Evolutionary conservation across 2,888 invertebrate genomes (phyloP).

Genomic region (Agrypnus murinus): DNA sequence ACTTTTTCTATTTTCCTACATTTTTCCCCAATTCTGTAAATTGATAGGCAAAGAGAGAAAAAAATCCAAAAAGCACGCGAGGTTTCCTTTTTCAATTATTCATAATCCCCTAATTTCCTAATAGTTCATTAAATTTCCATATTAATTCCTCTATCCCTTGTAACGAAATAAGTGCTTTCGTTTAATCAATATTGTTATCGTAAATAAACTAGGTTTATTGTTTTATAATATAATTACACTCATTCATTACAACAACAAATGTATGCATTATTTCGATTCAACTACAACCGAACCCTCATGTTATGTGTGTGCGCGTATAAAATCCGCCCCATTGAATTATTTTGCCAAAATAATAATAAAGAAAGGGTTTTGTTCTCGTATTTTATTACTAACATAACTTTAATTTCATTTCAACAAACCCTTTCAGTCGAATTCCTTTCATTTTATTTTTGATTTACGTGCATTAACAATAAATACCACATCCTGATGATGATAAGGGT

Average conservation of each 20-base stretch:
- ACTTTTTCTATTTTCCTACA: no score
- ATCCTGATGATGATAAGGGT: no score
- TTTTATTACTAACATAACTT: slow-evolving; percentile 5
- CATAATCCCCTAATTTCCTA: background rate
- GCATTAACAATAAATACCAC: no score
- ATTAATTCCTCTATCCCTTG: background rate
- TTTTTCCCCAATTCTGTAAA: no score
- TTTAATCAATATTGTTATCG: no score
- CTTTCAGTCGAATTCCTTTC: background rate
- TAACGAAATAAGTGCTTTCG: background rate
- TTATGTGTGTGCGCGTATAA: background rate
- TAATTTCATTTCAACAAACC: background rate
- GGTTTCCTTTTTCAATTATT: background rate
- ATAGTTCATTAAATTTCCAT: slow-evolving; percentile 5
- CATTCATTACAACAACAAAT: no score
- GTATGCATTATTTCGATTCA: no score
- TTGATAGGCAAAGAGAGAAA: no score
- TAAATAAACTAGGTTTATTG: no score
- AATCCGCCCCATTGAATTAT: slow-evolving; percentile 3
- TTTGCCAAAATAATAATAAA: slow-evolving; percentile 20
- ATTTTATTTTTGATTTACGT: background rate
- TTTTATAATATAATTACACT: no score
- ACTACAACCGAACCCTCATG: no score
- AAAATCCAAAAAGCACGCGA: background rate
- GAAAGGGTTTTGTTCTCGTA: background rate